Evolutionary conservation across 2,797 vertebrate species (phyloP), one percentile per base, ranked within the genome.

Genomic region (Erethizon dorsatum): DNA sequence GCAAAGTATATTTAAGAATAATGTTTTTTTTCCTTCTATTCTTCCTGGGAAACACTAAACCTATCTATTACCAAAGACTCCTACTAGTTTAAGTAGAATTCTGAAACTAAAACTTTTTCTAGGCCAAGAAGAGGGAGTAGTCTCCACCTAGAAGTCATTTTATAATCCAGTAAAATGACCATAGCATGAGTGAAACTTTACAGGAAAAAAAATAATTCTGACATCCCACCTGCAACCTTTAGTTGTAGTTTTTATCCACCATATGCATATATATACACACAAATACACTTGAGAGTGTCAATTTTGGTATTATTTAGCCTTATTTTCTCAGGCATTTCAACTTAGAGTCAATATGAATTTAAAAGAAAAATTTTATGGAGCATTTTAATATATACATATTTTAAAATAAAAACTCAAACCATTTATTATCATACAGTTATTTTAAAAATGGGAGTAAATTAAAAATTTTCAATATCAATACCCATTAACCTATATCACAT

Each of bases 31-130:
- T 24, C 6, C 67, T 91, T 93, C 50, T 3, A 45, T 97, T 98
- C 71, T 97, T 98, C 90, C 83, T 83, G 91, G 84, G 71, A 87
- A 97, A 90, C 13, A 63, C 93, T 95, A 95, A 96, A 80, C 47
- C 88, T 97, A 75, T 65, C 73, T 84, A 50, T 97, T 98, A 97
- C 41, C 88, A 95, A 92, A 84, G 92, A 85, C 47, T 96, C 82
- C 89, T 96, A 96, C 61, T 83, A 91, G 61, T 78, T 96, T 84
- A 93, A 97, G 91, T n/a, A 95, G 71, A 97, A 77, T 91, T 96
- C 63, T 93, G 94, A 97, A 86, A 78, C 65, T 26, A 3, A 69
- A 95, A 95, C 84, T 94, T 97, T 97, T 97, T 97, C 95, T 97
- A 97, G 90, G 79, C 45, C 54, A 56, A 0, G 1, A 89, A 88